A percentile compares a stretch with the other conserved stretches of the same genome.
Conservation (phyloP, 2,113 vertebrate genomes). For the Rhipidura dahli region DNA sequence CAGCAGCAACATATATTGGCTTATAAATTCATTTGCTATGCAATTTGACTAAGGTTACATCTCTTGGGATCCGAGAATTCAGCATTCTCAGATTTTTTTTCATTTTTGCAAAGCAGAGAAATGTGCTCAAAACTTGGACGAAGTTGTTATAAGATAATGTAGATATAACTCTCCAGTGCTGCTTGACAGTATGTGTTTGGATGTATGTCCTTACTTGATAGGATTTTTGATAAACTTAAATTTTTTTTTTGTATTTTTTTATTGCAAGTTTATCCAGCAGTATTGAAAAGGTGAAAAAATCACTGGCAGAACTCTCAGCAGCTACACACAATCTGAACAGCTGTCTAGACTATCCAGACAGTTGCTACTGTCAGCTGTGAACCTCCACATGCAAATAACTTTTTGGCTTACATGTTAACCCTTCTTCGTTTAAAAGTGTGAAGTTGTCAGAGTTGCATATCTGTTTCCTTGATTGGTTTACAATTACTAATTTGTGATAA, state of each 20-base stretch:
- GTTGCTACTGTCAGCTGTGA: slow-evolving; percentile 81
- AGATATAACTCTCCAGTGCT: not conserved
- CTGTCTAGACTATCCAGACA: slow-evolving; percentile 76
- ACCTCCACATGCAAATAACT: slow-evolving; percentile 69
- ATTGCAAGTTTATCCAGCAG: slow-evolving; percentile 50
- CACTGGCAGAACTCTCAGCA: slow-evolving; percentile 48
- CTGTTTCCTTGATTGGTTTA: not conserved
- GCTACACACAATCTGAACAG: slow-evolving; percentile 69
- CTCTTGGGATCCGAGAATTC: not conserved
- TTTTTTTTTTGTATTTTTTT: not conserved
- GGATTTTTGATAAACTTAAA: not conserved
- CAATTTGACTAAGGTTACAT: not conserved
- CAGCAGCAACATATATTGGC: not conserved
- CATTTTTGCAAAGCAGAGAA: slow-evolving; percentile 14
- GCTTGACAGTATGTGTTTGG: not conserved
- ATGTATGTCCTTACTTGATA: not conserved
- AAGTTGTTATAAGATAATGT: not conserved
- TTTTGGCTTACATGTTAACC: slow-evolving; percentile 65
- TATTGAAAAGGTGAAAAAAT: slow-evolving; percentile 75
- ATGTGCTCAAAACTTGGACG: not conserved
- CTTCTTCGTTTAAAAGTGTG: slow-evolving; percentile 41
- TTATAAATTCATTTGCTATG: not conserved
- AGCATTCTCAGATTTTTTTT: not conserved
- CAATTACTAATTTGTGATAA: not conserved
- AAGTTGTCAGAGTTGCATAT: not conserved